Evolutionary conservation across 1,140 invertebrate genomes (phyloP).

Genomic region (Adelges cooleyi): DNA sequence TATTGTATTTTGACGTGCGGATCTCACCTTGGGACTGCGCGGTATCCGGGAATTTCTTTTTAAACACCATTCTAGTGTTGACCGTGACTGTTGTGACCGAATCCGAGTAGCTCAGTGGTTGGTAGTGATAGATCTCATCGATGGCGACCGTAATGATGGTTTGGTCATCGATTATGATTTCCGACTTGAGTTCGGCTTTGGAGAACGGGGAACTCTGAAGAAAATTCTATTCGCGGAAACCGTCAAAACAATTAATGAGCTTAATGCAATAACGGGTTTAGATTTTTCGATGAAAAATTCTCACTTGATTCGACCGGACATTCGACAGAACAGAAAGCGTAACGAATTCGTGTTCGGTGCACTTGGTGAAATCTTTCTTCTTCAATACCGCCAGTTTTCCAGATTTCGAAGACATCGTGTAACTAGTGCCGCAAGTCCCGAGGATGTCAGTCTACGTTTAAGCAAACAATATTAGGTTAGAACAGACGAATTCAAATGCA

Average conservation of each 20-base stretch:
- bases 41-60: too few species aligned
- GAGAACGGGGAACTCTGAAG: not conserved
- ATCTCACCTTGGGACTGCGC: too few species aligned
- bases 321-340: not conserved
- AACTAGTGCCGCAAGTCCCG: not conserved
- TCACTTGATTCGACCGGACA: not conserved
- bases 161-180: not conserved
- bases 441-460: slow-evolving; percentile 30
- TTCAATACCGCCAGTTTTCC: not conserved
- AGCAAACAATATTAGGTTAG: too few species aligned
- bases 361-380: not conserved
- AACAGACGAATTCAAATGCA: too few species aligned
- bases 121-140: not conserved
- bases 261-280: too few species aligned
- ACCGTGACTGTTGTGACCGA: not conserved
- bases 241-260: too few species aligned
- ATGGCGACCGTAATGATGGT: not conserved
- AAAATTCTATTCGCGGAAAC: too few species aligned
- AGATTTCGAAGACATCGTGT: not conserved
- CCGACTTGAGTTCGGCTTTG: not conserved
- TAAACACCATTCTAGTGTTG: too few species aligned
- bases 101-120: not conserved
- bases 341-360: not conserved
- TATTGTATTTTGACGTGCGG: too few species aligned
- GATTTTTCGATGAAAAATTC: too few species aligned